phyloP scores from a whole-genome alignment of 2,797 vertebrate genomes.

The Gephyroberyx darwinii region DNA sequence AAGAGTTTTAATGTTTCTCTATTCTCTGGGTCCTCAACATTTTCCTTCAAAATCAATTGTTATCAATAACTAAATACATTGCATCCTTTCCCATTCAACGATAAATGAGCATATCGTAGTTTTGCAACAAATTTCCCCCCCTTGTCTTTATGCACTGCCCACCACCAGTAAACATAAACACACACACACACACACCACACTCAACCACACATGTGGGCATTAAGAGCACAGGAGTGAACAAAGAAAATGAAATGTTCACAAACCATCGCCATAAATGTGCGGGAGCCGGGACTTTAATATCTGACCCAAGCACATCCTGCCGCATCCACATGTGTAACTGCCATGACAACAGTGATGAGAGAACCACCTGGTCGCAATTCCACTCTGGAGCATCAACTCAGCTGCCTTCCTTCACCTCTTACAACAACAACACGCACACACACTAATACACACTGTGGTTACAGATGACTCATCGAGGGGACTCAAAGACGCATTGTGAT shows the following conservation, averaged over 20 bases:
- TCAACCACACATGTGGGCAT: background rate
- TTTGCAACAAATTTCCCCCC: background rate
- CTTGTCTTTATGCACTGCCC: background rate
- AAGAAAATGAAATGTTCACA: background rate
- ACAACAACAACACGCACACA: background rate
- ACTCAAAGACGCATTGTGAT: slow-evolving; percentile 20
- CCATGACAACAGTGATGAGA: slow-evolving; percentile 46
- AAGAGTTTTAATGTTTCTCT: slow-evolving; percentile 14
- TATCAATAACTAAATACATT: too few relatives aligned
- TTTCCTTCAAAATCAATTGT: background rate
- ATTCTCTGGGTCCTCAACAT: background rate
- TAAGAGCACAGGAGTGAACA: background rate
- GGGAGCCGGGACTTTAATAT: background rate
- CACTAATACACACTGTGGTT: background rate
- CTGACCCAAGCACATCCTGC: slow-evolving; percentile 14
- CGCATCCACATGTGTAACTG: slow-evolving; percentile 12
- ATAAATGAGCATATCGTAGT: background rate
- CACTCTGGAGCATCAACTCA: slow-evolving; percentile 23
- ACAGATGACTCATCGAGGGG: slow-evolving; percentile 62
- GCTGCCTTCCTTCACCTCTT: slow-evolving; percentile 10
- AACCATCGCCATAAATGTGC: background rate
- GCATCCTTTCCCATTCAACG: too few relatives aligned
- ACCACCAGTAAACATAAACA: too few relatives aligned
- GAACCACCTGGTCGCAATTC: slow-evolving; percentile 38
- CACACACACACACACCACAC: background rate